Conservation (phyloP, 2,888 invertebrate genomes). For the Agrochola macilenta region DNA sequence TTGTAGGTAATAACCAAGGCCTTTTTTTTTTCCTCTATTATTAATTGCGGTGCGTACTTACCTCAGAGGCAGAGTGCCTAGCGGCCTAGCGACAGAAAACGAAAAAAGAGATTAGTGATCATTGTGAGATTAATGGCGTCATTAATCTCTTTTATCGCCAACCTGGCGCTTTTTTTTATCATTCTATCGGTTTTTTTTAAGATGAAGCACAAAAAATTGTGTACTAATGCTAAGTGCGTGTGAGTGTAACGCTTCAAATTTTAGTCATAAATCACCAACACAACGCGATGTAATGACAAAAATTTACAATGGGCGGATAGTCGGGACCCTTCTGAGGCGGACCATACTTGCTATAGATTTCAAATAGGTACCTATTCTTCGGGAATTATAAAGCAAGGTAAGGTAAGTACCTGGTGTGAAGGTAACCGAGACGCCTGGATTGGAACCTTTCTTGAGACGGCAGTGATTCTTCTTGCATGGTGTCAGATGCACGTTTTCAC, state of each 20-base stretch:
- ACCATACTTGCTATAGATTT: not conserved
- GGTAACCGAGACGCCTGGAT: conserved; percentile 89
- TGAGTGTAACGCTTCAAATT: too few species aligned
- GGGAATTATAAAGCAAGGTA: not conserved
- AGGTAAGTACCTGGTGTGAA: conserved; percentile 90
- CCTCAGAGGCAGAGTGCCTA: not conserved
- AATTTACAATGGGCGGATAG: not conserved
- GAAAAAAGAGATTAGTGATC: not conserved
- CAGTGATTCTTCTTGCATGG: conserved; percentile 92
- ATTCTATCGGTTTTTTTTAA: not conserved
- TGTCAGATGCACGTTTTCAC: conserved; percentile 88
- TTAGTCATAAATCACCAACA: not conserved
- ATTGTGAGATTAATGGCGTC: too few species aligned
- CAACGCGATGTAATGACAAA: not conserved
- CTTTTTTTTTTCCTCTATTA: conserved; percentile 37
- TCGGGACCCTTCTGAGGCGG: not conserved
- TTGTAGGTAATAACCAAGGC: conserved; percentile 27
- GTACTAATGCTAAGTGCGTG: not conserved
- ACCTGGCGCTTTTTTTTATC: not conserved
- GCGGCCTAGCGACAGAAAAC: not conserved
- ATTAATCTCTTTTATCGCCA: not conserved
- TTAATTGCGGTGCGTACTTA: conserved; percentile 3
- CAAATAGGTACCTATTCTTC: not conserved
- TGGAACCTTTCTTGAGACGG: conserved; percentile 91
- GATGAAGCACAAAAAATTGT: not conserved